Evolutionary conservation across 2,797 vertebrate genomes (phyloP), one percentile per base, ranked within the genome.

Genomic region (Dendrocincla tyrannina): DNA sequence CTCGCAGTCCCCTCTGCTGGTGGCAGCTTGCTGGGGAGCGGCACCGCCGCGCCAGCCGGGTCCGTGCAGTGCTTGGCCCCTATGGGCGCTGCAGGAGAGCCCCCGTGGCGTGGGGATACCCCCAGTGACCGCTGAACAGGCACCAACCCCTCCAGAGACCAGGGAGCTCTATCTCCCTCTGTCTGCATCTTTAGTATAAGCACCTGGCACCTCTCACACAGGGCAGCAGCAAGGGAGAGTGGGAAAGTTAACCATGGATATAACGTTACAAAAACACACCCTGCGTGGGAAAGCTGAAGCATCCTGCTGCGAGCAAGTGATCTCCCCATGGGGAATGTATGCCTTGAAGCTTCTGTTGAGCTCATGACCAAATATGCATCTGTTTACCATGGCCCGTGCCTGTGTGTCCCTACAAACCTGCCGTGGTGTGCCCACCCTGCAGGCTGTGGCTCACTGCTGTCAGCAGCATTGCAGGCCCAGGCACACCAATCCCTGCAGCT

Each of bases 1-100:
- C 82, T 94, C 32, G 47, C 89, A 93, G 87, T 91, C 82, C 96
- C 96, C 93, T 95, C 96, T 97, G 91, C 92, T 95, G 96, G 95
- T n/a, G 50, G 82, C 62, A 63, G 70, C 35, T 25, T 49, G 69
- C 60, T 44, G 80, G 10, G 53, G 73, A 74, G n/a, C 76, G 73
- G 73, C 74, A 23, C 32, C 3, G 0, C 5, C 3, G 13, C 50
- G 16, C 9, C 7, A 5, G 82, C 23, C 3, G 3, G 78, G 19
- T 27, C 42, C 5, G 28, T 11, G 80, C 32, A 8, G 28, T 2
- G 20, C 76, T 37, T 6, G 14, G 11, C 13, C 33, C 22, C 13
- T 1, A 2, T 6, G 39, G 24, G 9, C 0, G 2, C 41, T 19
- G 59, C 39, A 30, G 67, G 13, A 55, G 39, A 62, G 44, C 2